phyloP scores from a whole-genome alignment of 2,113 vertebrate genomes.

The Stomatorhinus ivindoensis region DNA sequence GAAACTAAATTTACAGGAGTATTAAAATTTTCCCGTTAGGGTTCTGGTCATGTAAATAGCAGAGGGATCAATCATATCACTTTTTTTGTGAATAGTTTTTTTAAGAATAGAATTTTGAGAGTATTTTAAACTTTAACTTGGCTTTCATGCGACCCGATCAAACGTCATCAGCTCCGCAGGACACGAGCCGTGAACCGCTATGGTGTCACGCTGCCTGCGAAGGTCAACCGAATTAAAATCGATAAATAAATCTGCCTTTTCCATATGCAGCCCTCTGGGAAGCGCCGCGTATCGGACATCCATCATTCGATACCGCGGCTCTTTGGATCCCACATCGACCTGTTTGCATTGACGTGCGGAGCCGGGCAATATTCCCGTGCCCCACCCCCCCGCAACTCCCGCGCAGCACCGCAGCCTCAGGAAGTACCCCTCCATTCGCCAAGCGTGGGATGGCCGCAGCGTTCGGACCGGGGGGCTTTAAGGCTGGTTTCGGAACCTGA shows the following conservation, averaged over 20 bases:
- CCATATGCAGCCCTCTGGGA: background rate
- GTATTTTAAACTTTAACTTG: background rate
- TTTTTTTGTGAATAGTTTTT: too few species aligned
- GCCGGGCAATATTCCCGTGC: background rate
- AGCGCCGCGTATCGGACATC: background rate
- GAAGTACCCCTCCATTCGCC: background rate
- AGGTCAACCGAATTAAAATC: background rate
- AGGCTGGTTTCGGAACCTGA: background rate
- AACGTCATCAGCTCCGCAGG: background rate
- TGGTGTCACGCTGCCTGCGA: background rate
- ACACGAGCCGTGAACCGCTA: background rate
- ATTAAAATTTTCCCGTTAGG: too few species aligned
- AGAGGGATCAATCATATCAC: too few species aligned
- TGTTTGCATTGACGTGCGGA: background rate
- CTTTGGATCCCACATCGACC: background rate
- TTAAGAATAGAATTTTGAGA: too few species aligned
- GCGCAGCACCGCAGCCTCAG: background rate
- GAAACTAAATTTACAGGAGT: too few species aligned
- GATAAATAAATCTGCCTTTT: constrained; percentile 13
- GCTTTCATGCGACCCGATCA: background rate
- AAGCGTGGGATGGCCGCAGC: background rate
- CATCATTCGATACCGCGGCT: background rate
- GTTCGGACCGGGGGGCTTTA: background rate
- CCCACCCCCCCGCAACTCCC: background rate
- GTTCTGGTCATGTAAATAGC: too few species aligned